phyloP scores from a whole-genome alignment of 2,888 invertebrate genomes.

The Lycaena phlaeas region DNA sequence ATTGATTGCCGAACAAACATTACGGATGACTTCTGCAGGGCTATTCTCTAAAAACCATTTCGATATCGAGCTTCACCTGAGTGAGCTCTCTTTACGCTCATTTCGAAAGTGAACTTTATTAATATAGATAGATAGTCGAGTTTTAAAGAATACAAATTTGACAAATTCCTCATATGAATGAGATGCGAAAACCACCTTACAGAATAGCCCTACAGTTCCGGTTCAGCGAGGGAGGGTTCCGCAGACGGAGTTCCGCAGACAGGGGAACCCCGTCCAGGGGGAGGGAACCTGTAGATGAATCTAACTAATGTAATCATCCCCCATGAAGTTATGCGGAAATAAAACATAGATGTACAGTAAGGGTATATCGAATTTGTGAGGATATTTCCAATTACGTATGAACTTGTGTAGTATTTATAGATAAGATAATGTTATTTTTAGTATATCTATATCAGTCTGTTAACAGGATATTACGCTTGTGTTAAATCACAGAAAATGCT shows the following conservation, averaged over 20 bases:
- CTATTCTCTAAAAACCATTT: neutral
- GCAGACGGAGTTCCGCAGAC: neutral
- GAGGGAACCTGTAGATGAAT: neutral
- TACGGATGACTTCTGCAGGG: neutral
- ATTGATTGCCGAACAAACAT: neutral
- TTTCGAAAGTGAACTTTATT: too few species aligned
- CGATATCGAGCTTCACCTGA: too few species aligned
- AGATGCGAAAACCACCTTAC: too few species aligned
- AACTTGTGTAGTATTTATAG: neutral
- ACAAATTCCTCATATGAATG: too few species aligned
- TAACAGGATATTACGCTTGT: too few species aligned
- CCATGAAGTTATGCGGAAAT: neutral
- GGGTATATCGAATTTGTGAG: neutral
- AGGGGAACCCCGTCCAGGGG: too few species aligned
- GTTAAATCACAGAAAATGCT: too few species aligned
- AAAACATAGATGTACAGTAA: neutral
- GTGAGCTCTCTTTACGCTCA: too few species aligned
- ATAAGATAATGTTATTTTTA: neutral
- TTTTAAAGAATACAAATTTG: too few species aligned
- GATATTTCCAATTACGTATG: neutral
- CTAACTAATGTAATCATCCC: conserved; percentile 4
- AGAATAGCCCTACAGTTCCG: too few species aligned
- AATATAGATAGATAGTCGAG: too few species aligned
- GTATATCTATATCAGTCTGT: too few species aligned
- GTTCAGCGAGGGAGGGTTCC: neutral